Percentiles rank a stretch among this genome's conserved stretches.
Conservation (phyloP, 2,113 vertebrate genomes). For the Miniopterus natalensis region DNA sequence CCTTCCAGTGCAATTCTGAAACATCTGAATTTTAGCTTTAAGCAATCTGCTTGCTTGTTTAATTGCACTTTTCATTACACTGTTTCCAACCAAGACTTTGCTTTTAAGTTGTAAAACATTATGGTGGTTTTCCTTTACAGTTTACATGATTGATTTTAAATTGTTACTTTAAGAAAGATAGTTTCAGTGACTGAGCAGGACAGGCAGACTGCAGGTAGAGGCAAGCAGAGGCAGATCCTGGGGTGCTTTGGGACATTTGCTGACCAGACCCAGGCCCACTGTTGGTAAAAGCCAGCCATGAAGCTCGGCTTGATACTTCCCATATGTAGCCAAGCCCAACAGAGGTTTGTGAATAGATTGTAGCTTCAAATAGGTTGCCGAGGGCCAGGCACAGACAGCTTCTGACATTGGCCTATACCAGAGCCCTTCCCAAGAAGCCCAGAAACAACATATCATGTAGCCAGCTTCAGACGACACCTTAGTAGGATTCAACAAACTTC, state of each 20-base stretch:
- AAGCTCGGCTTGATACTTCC: background rate
- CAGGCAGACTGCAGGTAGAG: background rate
- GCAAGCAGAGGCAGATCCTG: background rate
- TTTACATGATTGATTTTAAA: conserved; percentile 15
- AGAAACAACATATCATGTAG: background rate
- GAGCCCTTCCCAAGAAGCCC: background rate
- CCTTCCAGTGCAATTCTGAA: background rate
- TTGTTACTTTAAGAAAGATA: background rate
- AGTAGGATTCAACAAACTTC: background rate
- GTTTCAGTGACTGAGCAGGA: background rate
- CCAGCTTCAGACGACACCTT: background rate
- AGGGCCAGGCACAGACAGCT: background rate
- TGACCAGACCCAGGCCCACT: background rate
- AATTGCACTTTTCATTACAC: conserved; percentile 12
- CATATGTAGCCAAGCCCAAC: background rate
- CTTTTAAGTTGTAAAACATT: background rate
- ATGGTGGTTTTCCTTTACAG: conserved; percentile 33
- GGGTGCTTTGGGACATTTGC: background rate
- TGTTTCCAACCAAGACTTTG: background rate
- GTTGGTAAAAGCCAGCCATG: background rate
- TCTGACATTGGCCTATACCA: background rate
- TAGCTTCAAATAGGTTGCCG: background rate
- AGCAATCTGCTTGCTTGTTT: conserved; percentile 5
- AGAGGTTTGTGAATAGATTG: background rate
- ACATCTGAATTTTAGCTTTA: background rate